Evolutionary conservation across 1,140 invertebrate species (phyloP).

Genomic region (Adelges cooleyi): DNA sequence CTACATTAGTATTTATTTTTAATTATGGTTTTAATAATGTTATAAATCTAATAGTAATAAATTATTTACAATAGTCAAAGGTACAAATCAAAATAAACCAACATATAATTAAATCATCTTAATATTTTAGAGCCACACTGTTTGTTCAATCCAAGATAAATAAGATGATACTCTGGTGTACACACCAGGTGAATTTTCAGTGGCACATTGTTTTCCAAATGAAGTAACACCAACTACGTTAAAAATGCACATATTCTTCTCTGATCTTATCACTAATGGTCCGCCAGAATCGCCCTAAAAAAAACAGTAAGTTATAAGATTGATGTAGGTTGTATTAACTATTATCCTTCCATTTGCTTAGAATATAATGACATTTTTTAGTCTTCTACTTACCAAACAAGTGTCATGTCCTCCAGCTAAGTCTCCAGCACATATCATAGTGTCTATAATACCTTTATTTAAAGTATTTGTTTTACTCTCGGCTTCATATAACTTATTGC

Average conservation of each 20-base stretch:
- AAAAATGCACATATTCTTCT: conserved; percentile 44
- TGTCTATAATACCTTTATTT: conserved; percentile 42
- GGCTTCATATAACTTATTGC: conserved; percentile 33
- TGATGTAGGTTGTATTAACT: neutral
- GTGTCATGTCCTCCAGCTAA: conserved; percentile 58
- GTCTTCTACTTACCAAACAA: conserved; percentile 49
- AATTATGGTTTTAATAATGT: no score
- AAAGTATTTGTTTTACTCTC: conserved; percentile 37
- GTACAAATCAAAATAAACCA: no score
- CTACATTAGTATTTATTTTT: no score
- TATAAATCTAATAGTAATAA: no score
- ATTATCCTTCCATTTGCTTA: neutral
- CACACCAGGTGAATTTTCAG: conserved; percentile 45
- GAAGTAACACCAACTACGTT: conserved; percentile 51
- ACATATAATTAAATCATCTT: neutral
- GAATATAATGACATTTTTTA: neutral
- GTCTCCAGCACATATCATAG: conserved; percentile 59
- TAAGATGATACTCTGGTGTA: conserved; percentile 56
- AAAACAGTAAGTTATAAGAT: conserved; percentile 14
- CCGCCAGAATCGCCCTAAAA: conserved; percentile 54
- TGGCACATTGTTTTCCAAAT: conserved; percentile 49
- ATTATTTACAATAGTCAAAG: no score
- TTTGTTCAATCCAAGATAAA: conserved; percentile 53
- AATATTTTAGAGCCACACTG: conserved; percentile 42
- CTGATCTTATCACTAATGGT: conserved; percentile 43